Conservation (phyloP, 2,888 invertebrate species). For the Thymelicus lineola region DNA sequence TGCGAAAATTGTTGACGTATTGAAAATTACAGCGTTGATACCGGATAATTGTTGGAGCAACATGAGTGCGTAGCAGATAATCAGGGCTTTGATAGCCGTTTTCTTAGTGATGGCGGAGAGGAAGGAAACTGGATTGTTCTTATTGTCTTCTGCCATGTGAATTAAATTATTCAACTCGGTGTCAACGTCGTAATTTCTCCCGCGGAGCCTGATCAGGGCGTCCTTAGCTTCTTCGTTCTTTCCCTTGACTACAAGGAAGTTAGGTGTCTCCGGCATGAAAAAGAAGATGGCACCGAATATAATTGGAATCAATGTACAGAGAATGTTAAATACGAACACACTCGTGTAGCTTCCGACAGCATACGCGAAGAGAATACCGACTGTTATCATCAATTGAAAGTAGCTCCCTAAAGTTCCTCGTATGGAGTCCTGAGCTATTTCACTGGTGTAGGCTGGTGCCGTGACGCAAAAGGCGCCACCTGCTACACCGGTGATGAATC, state of each 20-base stretch:
- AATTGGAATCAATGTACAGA: constrained; percentile 88
- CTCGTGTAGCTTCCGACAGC: constrained; percentile 86
- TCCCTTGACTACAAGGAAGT: constrained; percentile 87
- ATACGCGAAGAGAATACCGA: constrained; percentile 93
- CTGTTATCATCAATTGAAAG: constrained; percentile 93
- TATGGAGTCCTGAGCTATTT: constrained; percentile 93
- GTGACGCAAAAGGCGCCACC: constrained; percentile 93
- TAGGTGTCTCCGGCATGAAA: constrained; percentile 95
- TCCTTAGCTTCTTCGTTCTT: constrained; percentile 87
- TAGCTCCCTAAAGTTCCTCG: constrained; percentile 94
- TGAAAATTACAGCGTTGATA: constrained; percentile 93
- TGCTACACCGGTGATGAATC: constrained; percentile 90
- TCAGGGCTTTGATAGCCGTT: constrained; percentile 87
- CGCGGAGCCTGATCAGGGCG: constrained; percentile 90
- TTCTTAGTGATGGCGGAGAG: constrained; percentile 84
- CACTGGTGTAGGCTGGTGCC: constrained; percentile 93
- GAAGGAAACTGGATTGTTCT: constrained; percentile 83
- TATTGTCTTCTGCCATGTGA: constrained; percentile 80
- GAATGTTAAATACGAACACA: constrained; percentile 86
- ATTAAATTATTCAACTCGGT: constrained; percentile 87
- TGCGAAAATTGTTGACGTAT: constrained; percentile 90
- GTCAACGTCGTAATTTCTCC: constrained; percentile 87
- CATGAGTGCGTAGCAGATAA: constrained; percentile 93
- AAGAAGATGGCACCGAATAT: constrained; percentile 89
- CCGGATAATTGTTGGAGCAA: constrained; percentile 95